Conservation (phyloP, 2,113 vertebrate genomes). For the Semnopithecus entellus region DNA sequence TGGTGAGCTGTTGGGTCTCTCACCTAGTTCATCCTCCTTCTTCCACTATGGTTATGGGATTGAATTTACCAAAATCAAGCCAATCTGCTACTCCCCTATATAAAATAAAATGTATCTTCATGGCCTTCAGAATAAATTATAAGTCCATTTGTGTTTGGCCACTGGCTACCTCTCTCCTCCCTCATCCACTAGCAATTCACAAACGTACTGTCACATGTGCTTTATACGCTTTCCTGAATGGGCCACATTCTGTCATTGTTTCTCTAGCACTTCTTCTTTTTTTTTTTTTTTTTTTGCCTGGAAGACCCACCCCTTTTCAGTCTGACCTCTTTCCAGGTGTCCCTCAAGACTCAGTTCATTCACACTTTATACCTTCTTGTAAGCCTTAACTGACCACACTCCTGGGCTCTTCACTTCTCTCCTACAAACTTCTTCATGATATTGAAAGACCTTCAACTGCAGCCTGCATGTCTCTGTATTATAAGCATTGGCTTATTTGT, state of each 20-base stretch:
- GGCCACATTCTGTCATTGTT: background rate
- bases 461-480: background rate
- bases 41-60: background rate
- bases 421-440: background rate
- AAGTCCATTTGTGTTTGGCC: background rate
- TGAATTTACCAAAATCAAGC: slow-evolving; percentile 12
- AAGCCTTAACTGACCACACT: background rate
- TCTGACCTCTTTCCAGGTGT: background rate
- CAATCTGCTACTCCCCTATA: background rate
- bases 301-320: background rate
- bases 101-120: slow-evolving; percentile 19
- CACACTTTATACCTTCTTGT: background rate
- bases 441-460: background rate
- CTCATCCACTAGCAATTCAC: background rate
- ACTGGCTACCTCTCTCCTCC: background rate
- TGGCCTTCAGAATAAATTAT: slow-evolving; percentile 1
- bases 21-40: background rate
- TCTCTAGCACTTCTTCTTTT: background rate
- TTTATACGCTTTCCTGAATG: background rate
- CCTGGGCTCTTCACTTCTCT: background rate
- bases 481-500: slow-evolving; percentile 34
- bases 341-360: slow-evolving; percentile 29
- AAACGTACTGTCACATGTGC: background rate
- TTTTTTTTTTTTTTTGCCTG: background rate
- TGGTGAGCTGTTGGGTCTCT: background rate